Percentiles rank a stretch among this genome's conserved stretches.
These are phyloP conservation scores for Phrynocephalus guinanensis DNA, from an alignment of 2,797 vertebrate species.

Conservation along the genomic window DNA sequence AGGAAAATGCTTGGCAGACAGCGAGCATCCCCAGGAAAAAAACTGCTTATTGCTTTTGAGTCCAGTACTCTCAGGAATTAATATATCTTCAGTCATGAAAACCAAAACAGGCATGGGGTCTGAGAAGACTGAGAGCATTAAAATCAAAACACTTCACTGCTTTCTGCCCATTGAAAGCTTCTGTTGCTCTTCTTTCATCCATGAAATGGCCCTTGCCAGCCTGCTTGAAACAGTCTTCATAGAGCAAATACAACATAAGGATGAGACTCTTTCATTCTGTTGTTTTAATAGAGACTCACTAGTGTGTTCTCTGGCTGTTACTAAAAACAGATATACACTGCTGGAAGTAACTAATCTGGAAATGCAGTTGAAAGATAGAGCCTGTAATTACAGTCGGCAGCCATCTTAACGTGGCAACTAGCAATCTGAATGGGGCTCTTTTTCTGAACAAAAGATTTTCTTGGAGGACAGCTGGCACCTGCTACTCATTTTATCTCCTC, in stretches of 20 bases:
- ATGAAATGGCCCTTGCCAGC: too few species aligned
- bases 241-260: not conserved
- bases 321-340: too few species aligned
- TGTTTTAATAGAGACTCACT: not conserved
- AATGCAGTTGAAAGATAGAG: too few species aligned
- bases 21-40: too few species aligned
- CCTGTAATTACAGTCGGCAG: too few species aligned
- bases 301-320: not conserved
- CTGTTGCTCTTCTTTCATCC: not conserved
- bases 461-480: not conserved
- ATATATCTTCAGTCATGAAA: not conserved
- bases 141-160: not conserved
- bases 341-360: too few species aligned
- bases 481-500: not conserved
- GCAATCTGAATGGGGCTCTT: too few species aligned
- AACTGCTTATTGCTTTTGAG: not conserved
- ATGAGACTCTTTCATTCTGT: not conserved
- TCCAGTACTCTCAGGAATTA: not conserved
- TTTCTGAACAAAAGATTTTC: not conserved
- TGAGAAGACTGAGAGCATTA: not conserved
- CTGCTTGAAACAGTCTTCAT: not conserved
- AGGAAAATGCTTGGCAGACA: not conserved
- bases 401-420: too few species aligned
- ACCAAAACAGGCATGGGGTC: not conserved
- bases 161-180: not conserved